Conservation (phyloP, 2,888 invertebrate species). For the Papilio elwesi region DNA sequence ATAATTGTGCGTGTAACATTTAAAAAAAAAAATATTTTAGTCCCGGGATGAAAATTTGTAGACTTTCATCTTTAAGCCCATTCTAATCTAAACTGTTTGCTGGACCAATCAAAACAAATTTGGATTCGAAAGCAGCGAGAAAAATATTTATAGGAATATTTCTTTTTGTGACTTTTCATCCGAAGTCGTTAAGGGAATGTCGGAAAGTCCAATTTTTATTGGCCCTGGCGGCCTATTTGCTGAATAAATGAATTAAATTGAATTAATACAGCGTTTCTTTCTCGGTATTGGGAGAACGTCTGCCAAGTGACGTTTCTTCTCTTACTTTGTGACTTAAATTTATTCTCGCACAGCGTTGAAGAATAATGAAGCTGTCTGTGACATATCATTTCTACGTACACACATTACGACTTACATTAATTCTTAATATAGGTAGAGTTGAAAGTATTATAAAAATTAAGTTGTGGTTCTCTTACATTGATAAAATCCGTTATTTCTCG, state of each 20-base stretch:
- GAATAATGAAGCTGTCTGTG: conserved; percentile 22
- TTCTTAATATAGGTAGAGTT: no score
- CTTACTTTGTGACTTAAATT: conserved; percentile 22
- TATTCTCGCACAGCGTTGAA: conserved; percentile 6
- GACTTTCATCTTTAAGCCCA: no score
- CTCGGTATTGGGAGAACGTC: conserved; percentile 32
- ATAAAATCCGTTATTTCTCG: no score
- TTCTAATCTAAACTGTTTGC: conserved; percentile 7
- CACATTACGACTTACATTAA: no score
- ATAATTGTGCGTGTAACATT: no score
- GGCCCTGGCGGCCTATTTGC: conserved; percentile 43
- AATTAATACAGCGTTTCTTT: conserved; percentile 41
- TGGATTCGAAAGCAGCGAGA: conserved; percentile 8
- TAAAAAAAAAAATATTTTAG: no score
- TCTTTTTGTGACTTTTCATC: conserved; percentile 32
- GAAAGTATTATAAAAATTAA: no score
- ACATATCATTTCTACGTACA: neutral
- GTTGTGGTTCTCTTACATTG: no score
- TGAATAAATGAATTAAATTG: conserved; percentile 44
- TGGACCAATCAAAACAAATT: conserved; percentile 31
- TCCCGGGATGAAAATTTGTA: no score
- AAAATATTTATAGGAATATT: conserved; percentile 37
- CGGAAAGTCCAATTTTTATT: conserved; percentile 42
- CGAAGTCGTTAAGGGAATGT: conserved; percentile 39
- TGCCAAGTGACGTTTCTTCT: conserved; percentile 36